Evolutionary conservation across 37 sponge, comb jelly and placozoan genomes (phyloP).

Genomic region (Oscarella lobularis): DNA sequence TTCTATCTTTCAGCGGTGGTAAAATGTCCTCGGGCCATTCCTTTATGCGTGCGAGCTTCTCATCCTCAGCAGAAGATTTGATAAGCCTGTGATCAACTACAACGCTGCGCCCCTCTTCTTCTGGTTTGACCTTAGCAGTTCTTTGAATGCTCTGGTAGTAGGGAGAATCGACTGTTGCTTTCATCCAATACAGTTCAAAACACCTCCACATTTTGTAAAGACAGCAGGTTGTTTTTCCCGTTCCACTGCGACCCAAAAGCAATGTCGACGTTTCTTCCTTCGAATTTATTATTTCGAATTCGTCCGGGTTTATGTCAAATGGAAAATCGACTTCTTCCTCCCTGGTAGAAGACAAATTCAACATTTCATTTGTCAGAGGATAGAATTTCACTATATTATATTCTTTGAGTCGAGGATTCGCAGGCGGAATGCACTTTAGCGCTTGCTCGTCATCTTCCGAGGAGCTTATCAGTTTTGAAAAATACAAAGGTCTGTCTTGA

Average conservation of each 20-base stretch:
- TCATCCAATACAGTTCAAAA: conserved; percentile 39
- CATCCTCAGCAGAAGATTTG: too few relatives aligned
- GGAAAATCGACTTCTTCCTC: conserved; percentile 27
- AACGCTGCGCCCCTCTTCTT: not conserved
- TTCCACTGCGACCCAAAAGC: conserved; percentile 68
- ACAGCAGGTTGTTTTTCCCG: conserved; percentile 75
- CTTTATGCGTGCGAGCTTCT: too few relatives aligned
- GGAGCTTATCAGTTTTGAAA: too few relatives aligned
- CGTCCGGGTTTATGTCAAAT: conserved; percentile 40
- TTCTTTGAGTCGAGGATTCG: conserved; percentile 31
- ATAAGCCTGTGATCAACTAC: too few relatives aligned
- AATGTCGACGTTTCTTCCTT: conserved; percentile 19
- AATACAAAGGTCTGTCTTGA: not conserved
- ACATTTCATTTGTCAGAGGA: conserved; percentile 17
- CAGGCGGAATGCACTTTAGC: conserved; percentile 33
- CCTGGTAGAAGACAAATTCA: conserved; percentile 6
- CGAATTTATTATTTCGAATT: conserved; percentile 49
- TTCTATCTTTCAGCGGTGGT: not conserved
- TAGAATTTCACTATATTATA: conserved; percentile 49
- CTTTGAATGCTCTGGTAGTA: not conserved
- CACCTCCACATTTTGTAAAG: conserved; percentile 54
- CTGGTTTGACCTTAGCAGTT: not conserved
- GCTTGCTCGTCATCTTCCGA: too few relatives aligned
- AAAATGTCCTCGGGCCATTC: not conserved
- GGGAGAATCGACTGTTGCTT: not conserved